These are phyloP conservation scores for Eumaeus atala DNA, from an alignment of 1,140 invertebrate species.

Conservation along the genomic window DNA sequence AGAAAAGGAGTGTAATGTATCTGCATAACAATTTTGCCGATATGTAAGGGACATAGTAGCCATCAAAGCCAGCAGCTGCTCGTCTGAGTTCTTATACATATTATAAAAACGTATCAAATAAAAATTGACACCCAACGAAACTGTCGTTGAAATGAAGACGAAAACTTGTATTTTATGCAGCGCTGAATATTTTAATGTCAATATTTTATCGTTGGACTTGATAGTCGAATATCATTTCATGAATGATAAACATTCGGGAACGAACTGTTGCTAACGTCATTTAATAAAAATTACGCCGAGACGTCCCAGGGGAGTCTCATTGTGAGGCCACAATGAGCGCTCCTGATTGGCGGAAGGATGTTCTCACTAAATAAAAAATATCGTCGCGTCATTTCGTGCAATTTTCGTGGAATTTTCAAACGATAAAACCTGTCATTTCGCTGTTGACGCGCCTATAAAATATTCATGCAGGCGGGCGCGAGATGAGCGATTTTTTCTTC, in stretches of 20 bases:
- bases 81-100: too few relatives aligned
- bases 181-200: too few relatives aligned
- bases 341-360: conserved; percentile 73
- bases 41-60: background rate
- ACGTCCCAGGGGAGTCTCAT: conserved; percentile 58
- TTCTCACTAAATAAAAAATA: conserved; percentile 73
- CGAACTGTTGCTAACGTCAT: conserved; percentile 64
- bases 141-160: too few relatives aligned
- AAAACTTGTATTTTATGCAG: too few relatives aligned
- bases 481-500: conserved; percentile 73
- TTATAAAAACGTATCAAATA: too few relatives aligned
- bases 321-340: conserved; percentile 64
- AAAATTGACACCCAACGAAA: too few relatives aligned
- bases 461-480: conserved; percentile 69
- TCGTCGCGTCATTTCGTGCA: conserved; percentile 71
- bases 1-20: conserved; percentile 11
- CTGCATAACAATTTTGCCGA: conserved; percentile 8
- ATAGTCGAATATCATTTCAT: conserved; percentile 20
- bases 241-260: conserved; percentile 44
- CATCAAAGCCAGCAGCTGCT: too few relatives aligned
- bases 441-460: conserved; percentile 73
- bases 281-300: conserved; percentile 66
- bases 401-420: conserved; percentile 73
- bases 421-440: conserved; percentile 74
- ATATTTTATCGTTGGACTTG: conserved; percentile 25